Conservation (phyloP, 2,888 invertebrate species). For the Drosophila eohydei region DNA sequence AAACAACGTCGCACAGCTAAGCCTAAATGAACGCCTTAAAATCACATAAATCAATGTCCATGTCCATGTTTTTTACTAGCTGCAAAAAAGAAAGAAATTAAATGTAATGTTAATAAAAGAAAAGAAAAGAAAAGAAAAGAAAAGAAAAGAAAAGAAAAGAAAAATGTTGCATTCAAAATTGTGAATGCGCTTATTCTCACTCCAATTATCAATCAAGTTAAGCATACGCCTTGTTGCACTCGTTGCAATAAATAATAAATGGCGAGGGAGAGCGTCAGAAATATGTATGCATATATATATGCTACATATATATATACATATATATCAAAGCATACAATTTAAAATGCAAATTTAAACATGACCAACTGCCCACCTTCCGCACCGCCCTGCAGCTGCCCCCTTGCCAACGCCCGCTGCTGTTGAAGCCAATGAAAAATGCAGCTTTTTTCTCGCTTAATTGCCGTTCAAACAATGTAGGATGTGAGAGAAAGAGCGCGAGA, state of each 20-base stretch:
- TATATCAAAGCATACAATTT: constrained; percentile 69
- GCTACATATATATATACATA: constrained; percentile 1
- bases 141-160: constrained; percentile 17
- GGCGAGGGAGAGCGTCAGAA: constrained; percentile 31
- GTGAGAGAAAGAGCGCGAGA: neutral
- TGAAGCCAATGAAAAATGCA: constrained; percentile 71
- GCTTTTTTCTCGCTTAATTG: constrained; percentile 67
- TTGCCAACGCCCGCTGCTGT: constrained; percentile 30
- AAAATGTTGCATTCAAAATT: constrained; percentile 56
- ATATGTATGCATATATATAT: constrained; percentile 7
- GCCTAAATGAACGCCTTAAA: constrained; percentile 54
- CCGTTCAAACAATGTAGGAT: constrained; percentile 41
- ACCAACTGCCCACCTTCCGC: constrained; percentile 15
- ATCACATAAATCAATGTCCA: constrained; percentile 67
- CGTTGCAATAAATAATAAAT: constrained; percentile 69
- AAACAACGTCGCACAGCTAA: constrained; percentile 4
- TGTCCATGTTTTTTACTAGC: constrained; percentile 38
- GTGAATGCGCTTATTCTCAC: constrained; percentile 74
- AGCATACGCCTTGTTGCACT: constrained; percentile 78
- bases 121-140: constrained; percentile 16
- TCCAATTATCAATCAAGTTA: constrained; percentile 79
- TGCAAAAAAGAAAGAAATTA: constrained; percentile 24
- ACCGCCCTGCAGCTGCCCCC: constrained; percentile 3
- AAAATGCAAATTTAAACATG: constrained; percentile 73
- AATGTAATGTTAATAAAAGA: neutral